phyloP scores from a whole-genome alignment of 2,113 vertebrate species.

The Eulemur macaco region DNA sequence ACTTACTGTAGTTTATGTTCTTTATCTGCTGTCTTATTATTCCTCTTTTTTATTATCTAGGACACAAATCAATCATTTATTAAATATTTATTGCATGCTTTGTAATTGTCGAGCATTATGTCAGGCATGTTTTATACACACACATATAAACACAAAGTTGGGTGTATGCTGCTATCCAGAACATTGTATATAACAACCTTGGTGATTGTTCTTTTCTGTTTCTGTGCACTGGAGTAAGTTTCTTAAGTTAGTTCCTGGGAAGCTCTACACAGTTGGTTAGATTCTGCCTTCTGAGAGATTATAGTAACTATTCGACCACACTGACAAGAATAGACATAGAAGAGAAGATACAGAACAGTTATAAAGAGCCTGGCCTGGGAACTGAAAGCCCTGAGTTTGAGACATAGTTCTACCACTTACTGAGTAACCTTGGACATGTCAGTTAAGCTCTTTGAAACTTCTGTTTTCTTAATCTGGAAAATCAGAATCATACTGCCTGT shows the following conservation, averaged over 20 bases:
- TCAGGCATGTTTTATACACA: background rate
- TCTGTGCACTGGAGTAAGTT: background rate
- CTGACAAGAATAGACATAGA: background rate
- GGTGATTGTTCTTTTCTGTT: background rate
- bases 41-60: conserved; percentile 23
- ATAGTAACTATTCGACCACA: background rate
- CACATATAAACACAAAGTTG: background rate
- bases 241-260: background rate
- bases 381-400: background rate
- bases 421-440: background rate
- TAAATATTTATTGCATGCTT: conserved; percentile 12
- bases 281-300: background rate
- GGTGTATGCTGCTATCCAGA: background rate
- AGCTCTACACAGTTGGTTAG: background rate
- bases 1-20: background rate
- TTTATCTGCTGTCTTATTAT: conserved; percentile 36
- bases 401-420: background rate
- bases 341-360: background rate
- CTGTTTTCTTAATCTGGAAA: conserved; percentile 38
- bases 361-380: background rate
- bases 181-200: background rate
- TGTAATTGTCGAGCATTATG: background rate
- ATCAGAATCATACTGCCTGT: background rate
- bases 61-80: background rate
- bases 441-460: background rate